A percentile compares a stretch with the other conserved stretches of the same genome.
These are phyloP conservation scores for Cairina moschata DNA, from an alignment of 2,113 vertebrate species.

Conservation along the genomic window DNA sequence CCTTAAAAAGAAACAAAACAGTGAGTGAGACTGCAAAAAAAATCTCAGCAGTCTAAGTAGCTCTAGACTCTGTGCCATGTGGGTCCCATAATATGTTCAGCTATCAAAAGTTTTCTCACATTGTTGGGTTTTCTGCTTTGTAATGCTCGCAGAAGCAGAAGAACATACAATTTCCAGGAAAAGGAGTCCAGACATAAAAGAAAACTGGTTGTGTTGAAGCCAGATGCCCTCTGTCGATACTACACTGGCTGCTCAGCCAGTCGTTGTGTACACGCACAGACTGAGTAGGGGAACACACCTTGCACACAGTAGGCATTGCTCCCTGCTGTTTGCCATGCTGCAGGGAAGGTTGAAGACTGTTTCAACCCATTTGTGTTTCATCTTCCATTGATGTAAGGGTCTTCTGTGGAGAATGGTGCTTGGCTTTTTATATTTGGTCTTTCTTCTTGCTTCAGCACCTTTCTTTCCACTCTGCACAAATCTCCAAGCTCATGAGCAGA, in stretches of 20 bases:
- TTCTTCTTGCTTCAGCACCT: not conserved
- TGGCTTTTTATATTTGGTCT: not conserved
- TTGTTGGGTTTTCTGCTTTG: not conserved
- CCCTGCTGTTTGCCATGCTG: fast-evolving
- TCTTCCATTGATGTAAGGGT: not conserved
- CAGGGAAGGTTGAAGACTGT: fast-evolving
- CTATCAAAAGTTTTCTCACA: not conserved
- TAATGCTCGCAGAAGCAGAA: not conserved
- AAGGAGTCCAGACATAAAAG: not conserved
- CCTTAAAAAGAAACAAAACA: not conserved
- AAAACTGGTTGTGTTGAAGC: not conserved
- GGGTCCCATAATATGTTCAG: not conserved
- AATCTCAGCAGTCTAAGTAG: not conserved
- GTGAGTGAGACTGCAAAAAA: not conserved
- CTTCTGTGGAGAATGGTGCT: not conserved
- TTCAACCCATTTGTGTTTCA: not conserved
- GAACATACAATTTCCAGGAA: not conserved
- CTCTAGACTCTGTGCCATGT: not conserved
- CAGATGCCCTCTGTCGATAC: not conserved
- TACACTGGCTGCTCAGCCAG: fast-evolving
- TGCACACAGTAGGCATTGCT: fast-evolving
- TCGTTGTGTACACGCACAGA: fast-evolving
- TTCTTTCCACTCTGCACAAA: fast-evolving
- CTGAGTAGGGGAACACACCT: not conserved
- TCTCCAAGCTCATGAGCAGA: not conserved